Evolutionary conservation across 2,113 vertebrate genomes (phyloP).

Genomic region (Galeopterus variegatus): DNA sequence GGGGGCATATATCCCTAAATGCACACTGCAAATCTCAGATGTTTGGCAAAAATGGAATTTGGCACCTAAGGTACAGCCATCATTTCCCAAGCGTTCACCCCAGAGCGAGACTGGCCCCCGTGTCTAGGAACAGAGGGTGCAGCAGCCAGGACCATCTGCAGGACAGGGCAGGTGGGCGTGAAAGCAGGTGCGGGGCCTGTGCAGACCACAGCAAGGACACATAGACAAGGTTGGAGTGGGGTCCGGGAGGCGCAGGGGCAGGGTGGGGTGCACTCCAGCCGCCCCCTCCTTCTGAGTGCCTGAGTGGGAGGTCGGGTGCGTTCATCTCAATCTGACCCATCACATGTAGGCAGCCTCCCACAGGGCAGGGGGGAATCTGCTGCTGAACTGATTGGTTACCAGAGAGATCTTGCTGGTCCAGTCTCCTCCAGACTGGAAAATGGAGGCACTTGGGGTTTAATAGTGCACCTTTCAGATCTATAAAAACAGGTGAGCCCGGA

Average conservation of each 20-base stretch:
- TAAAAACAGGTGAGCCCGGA: rapidly evolving
- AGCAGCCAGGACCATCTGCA: rapidly evolving
- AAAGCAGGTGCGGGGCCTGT: background rate
- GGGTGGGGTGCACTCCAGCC: too few relatives aligned
- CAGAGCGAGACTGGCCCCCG: too few relatives aligned
- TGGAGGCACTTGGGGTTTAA: background rate
- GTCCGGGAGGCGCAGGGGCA: too few relatives aligned
- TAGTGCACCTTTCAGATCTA: background rate
- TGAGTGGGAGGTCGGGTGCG: too few relatives aligned
- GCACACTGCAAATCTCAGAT: rapidly evolving
- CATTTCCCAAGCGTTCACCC: rapidly evolving
- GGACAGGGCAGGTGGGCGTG: background rate
- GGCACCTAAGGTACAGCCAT: rapidly evolving
- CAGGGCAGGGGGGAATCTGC: background rate
- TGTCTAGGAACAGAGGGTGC: too few relatives aligned
- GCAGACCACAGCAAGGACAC: rapidly evolving
- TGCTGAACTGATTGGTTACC: background rate
- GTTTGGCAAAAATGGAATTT: rapidly evolving
- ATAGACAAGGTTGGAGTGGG: rapidly evolving
- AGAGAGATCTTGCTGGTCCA: rapidly evolving
- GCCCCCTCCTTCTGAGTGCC: background rate
- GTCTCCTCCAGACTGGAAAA: background rate
- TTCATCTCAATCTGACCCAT: too few relatives aligned
- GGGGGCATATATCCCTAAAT: rapidly evolving
- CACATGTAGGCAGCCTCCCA: too few relatives aligned